Evolutionary conservation across 2,888 invertebrate species (phyloP).

Genomic region (Dasypolia templi): DNA sequence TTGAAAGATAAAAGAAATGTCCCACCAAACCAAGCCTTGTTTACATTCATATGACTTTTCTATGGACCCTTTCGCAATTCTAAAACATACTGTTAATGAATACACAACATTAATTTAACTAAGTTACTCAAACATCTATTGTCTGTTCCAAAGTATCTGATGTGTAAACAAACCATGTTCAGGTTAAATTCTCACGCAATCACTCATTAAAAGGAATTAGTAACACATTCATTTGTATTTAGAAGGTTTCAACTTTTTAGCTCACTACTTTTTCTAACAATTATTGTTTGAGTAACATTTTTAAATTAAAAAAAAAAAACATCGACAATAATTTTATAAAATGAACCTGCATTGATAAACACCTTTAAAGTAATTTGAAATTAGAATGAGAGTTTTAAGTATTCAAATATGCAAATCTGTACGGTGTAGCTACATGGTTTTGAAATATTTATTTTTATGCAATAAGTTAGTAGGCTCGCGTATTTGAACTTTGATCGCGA

Average conservation of each 20-base stretch:
- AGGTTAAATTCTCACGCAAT: not conserved
- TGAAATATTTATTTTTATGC: no score
- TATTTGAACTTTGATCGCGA: no score
- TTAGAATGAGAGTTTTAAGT: not conserved
- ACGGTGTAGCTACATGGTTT: no score
- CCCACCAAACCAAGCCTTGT: not conserved
- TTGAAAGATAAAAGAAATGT: not conserved
- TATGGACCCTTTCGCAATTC: not conserved
- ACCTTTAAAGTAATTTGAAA: not conserved
- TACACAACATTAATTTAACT: slow-evolving; percentile 8
- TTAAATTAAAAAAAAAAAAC: not conserved
- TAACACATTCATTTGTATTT: not conserved
- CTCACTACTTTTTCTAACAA: not conserved
- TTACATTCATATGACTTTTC: not conserved
- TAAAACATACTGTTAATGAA: slow-evolving; percentile 3
- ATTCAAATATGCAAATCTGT: no score
- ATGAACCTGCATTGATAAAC: not conserved
- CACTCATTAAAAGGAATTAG: not conserved
- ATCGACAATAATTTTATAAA: not conserved
- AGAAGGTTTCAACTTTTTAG: not conserved
- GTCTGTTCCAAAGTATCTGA: not conserved
- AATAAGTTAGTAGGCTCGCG: no score
- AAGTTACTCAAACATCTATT: not conserved
- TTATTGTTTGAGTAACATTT: not conserved
- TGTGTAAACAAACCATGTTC: not conserved